Base-by-base conservation (phyloP, 2,888 invertebrate species). In the Drosophila merina region DNA sequence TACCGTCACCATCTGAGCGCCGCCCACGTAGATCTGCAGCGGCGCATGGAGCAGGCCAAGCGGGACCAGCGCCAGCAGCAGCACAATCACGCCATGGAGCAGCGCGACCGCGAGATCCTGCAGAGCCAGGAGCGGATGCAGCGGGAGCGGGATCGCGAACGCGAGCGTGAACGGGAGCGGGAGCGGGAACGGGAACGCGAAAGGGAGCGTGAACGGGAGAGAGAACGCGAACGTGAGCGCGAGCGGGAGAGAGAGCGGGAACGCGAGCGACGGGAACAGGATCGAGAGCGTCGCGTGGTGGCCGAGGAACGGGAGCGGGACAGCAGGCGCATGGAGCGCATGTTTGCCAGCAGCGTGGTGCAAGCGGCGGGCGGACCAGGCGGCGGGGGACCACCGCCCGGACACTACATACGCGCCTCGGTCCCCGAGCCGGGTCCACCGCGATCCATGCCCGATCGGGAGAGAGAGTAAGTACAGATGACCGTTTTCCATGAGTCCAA, bases 381-480 rank as follows among this genome's bases (percentile, higher is more conserved):
- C 8, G 66, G 47, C 6, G 60, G 67, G 0, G 73, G 44, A 8
- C 77, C 72, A 0, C 78, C 85, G 4, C 83, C 82, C 1, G 87
- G 88, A 7, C 91, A 91, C 45, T 88, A 89, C 66, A 83, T 91
- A 56, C 79, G 89, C 0, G 80, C 83, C 9, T 86, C 89, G 26
- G 88, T 77, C 26, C 88, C 89, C 3, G 90, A 90, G 8, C 80
- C 80, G 0, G 91, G 91, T n/a, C 90, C 90, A 5, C 90, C 90
- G 8, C 87, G 91, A 31, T 87, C 91, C 44, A 89, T 91, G 68
- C 89, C 91, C 20, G 91, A 91, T 69, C 88, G 91, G 9, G 91
- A 91, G 33, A 79, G 91, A 59, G 91, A 91, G 72, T 91, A 89
- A 90, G 91, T 89, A 45, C 31, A 20, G 4, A 31, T 5, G 0